These are phyloP conservation scores for Sciaenops ocellatus DNA, from an alignment of 2,797 vertebrate species.

Conservation along the genomic window DNA sequence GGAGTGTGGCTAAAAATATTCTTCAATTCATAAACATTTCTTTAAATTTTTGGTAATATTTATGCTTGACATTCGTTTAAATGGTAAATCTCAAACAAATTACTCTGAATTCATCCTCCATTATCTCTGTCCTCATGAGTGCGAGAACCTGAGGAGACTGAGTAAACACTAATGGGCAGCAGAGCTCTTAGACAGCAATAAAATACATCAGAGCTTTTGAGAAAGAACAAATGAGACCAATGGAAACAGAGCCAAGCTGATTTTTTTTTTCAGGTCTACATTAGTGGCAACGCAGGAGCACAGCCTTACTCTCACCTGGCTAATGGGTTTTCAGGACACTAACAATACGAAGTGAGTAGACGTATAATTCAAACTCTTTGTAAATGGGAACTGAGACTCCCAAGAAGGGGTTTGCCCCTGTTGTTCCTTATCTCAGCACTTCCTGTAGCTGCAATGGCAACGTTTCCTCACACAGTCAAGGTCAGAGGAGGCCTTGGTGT, in stretches of 20 bases:
- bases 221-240: slow-evolving; percentile 42
- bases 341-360: slow-evolving; percentile 28
- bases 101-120: slow-evolving; percentile 33
- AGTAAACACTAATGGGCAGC: slow-evolving; percentile 51
- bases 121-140: slow-evolving; percentile 41
- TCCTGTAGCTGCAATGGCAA: slow-evolving; percentile 35
- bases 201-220: slow-evolving; percentile 49
- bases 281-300: slow-evolving; percentile 24
- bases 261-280: slow-evolving; percentile 22
- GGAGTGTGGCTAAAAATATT: slow-evolving; percentile 9
- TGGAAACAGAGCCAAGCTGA: slow-evolving; percentile 28
- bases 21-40: not conserved
- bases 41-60: slow-evolving; percentile 10
- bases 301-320: slow-evolving; percentile 29
- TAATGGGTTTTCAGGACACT: slow-evolving; percentile 53
- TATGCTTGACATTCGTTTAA: slow-evolving; percentile 16
- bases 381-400: slow-evolving; percentile 1
- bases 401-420: slow-evolving; percentile 10
- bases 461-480: slow-evolving; percentile 23
- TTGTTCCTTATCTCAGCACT: slow-evolving; percentile 40
- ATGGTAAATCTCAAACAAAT: slow-evolving; percentile 18
- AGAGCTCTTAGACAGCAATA: slow-evolving; percentile 43
- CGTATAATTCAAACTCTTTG: slow-evolving; percentile 37
- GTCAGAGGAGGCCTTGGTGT: slow-evolving; percentile 25
- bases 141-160: slow-evolving; percentile 34